Evolutionary conservation across 2,113 vertebrate genomes (phyloP), one percentile per base, ranked within the genome.

Genomic region (Lichenostomus cassidix): DNA sequence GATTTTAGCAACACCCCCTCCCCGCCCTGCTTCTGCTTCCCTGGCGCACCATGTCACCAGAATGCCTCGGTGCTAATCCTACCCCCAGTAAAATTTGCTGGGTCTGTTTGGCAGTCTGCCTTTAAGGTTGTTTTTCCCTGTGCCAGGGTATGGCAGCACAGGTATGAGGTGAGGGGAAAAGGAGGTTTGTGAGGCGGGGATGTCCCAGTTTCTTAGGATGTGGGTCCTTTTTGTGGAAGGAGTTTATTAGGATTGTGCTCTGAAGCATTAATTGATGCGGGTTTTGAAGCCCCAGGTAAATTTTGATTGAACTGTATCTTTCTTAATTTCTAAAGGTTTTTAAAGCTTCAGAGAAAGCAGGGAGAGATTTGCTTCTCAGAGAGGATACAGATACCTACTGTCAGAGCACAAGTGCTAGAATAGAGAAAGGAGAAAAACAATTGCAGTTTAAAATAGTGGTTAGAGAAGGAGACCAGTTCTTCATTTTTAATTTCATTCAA

Each of bases 101-200:
- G 56, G 44, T 86, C 88, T 81, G 80, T 68, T 80, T 93, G 94
- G 80, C 92, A 89, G 71, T 17, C 89, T 92, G 93, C 78, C 85
- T 75, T 92, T 84, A 88, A 87, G 90, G 74, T 60, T 95, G 49
- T 35, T 90, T 86, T 60, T 58, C 49, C 56, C 37, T 82, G 25
- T 78, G 83, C 31, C 0, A 0, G 68, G 31, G 14, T 70, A 46
- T 13, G 60, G 56, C 76, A 81, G 20, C 0, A 10, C 85, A 94
- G 85, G 88, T 90, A 41, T 4, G 15, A 18, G 13, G 12, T 47
- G 23, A 24, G 19, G 15, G 23, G 44, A 67, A 41, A 50, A 69
- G 8, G 41, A 80, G 41, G 12, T 74, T 35, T 22, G 11, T 60
- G 44, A 78, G 44, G 62, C 68, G 11, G 5, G 31, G 12, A 6